phyloP scores from a whole-genome alignment of 35 echinoderm and acorn worm genomes.

The Ophioderma brevispina region DNA sequence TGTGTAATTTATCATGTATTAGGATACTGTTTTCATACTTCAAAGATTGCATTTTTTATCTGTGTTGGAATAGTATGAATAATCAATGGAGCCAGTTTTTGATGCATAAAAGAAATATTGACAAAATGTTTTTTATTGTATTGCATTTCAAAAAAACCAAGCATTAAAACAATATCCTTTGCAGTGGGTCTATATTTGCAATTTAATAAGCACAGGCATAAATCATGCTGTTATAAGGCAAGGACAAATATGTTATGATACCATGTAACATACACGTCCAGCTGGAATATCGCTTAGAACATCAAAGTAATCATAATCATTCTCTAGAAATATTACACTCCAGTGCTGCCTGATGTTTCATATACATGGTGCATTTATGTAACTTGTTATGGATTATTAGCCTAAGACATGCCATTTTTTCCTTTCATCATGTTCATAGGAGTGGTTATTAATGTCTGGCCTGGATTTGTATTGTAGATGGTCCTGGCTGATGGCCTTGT shows the following conservation, averaged over 20 bases:
- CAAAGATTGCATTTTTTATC: too few species aligned
- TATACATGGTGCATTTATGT: background rate
- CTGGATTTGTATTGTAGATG: too few species aligned
- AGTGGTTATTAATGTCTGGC: too few species aligned
- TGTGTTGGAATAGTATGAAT: too few species aligned
- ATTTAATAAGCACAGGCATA: background rate
- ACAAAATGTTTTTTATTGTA: too few species aligned
- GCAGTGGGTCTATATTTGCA: background rate
- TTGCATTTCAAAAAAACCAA: too few species aligned
- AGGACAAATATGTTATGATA: conserved; percentile 14
- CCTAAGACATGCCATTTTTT: background rate
- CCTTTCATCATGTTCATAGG: too few species aligned
- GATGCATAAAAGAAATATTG: too few species aligned
- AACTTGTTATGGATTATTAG: background rate
- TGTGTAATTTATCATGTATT: too few species aligned
- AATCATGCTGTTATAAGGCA: background rate
- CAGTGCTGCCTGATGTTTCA: background rate
- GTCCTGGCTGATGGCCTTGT: too few species aligned
- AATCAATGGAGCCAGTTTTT: too few species aligned
- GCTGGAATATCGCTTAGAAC: background rate
- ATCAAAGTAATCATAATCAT: background rate
- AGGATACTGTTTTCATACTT: too few species aligned
- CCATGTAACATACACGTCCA: background rate
- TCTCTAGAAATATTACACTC: background rate
- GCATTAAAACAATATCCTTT: background rate